Conservation (phyloP, 2,888 invertebrate species). For the Caenorhabditis drosophilae region DNA sequence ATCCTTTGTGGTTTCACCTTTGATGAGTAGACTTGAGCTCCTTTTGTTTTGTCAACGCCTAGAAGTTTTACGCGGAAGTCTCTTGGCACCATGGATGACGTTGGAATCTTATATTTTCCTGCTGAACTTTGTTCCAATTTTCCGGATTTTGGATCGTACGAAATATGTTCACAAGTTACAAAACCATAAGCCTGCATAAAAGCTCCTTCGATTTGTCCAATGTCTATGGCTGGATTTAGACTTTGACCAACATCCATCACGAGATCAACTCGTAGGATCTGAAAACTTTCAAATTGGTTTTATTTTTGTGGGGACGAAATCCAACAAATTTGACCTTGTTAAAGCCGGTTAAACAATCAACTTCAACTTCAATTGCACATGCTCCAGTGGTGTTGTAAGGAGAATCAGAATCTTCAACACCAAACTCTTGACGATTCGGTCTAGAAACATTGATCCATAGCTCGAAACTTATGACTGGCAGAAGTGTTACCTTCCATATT, state of each 20-base stretch:
- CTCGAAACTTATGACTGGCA: neutral
- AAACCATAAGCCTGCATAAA: conserved; percentile 86
- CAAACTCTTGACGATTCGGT: conserved; percentile 36
- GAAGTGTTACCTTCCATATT: conserved; percentile 49
- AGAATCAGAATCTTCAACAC: conserved; percentile 22
- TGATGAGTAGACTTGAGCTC: conserved; percentile 86
- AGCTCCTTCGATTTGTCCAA: conserved; percentile 93
- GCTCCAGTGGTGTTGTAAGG: conserved; percentile 84
- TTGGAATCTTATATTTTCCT: conserved; percentile 89
- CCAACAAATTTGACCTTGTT: too few species aligned
- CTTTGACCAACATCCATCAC: conserved; percentile 95
- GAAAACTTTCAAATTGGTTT: conserved; percentile 24
- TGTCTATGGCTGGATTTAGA: conserved; percentile 92
- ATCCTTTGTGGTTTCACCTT: conserved; percentile 75
- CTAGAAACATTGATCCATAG: conserved; percentile 19
- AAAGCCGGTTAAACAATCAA: conserved; percentile 90
- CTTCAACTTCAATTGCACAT: conserved; percentile 85
- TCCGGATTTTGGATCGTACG: conserved; percentile 24
- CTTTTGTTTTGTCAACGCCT: conserved; percentile 83
- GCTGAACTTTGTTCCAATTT: conserved; percentile 82
- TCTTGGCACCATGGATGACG: conserved; percentile 85
- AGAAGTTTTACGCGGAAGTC: conserved; percentile 89
- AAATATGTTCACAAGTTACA: conserved; percentile 85
- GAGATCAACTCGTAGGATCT: conserved; percentile 84
- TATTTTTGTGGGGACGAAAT: too few species aligned